These are phyloP conservation scores for Andrena haemorrhoa DNA, from an alignment of 2,888 invertebrate genomes.

Conservation along the genomic window DNA sequence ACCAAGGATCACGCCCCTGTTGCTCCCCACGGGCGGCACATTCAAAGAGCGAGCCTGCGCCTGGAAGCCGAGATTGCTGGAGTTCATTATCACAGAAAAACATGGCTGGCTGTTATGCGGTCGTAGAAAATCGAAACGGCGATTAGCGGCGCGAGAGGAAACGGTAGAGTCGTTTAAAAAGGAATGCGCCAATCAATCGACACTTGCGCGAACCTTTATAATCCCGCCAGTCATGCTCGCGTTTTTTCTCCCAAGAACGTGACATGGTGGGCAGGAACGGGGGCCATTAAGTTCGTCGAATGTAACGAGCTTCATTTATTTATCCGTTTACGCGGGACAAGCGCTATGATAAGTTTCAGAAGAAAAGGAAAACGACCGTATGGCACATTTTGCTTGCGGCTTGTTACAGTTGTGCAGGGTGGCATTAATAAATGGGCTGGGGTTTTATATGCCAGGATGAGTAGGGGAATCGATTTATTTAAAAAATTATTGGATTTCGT, in stretches of 20 bases:
- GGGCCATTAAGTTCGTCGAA: constrained; percentile 18
- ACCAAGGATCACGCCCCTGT: constrained; percentile 58
- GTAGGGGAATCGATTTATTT: too few relatives aligned
- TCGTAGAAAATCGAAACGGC: constrained; percentile 58
- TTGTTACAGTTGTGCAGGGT: too few relatives aligned
- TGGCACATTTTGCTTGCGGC: too few relatives aligned
- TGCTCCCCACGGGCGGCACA: constrained; percentile 73
- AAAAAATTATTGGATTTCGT: too few relatives aligned
- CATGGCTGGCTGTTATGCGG: constrained; percentile 41
- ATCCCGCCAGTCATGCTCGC: constrained; percentile 19
- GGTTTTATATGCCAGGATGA: too few relatives aligned
- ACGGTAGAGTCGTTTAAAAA: constrained; percentile 43
- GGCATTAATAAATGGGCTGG: too few relatives aligned
- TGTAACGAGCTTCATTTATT: background rate
- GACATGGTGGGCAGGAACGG: constrained; percentile 18
- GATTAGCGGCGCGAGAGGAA: constrained; percentile 62
- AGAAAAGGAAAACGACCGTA: too few relatives aligned
- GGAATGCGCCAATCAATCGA: constrained; percentile 67
- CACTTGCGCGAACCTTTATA: constrained; percentile 48
- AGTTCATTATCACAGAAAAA: constrained; percentile 77
- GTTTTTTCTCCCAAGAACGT: constrained; percentile 26
- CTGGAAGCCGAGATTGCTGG: constrained; percentile 60
- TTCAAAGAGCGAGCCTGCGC: constrained; percentile 69
- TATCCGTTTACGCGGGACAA: too few relatives aligned
- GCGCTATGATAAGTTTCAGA: too few relatives aligned